phyloP scores from a whole-genome alignment of 1,140 invertebrate species.

The Reticulitermes speratus region DNA sequence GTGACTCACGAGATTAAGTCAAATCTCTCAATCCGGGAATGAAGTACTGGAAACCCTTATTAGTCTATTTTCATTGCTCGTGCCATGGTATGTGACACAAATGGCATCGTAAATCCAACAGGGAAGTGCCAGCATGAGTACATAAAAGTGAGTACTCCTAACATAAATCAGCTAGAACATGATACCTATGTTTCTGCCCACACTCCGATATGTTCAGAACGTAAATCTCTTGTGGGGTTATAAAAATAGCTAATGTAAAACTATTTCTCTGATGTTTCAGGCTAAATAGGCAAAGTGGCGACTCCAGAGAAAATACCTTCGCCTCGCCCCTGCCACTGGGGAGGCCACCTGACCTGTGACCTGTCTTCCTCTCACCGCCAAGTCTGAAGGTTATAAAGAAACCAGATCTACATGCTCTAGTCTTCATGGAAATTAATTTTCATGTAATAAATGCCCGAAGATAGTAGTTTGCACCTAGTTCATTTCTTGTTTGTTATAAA shows the following conservation, averaged over 20 bases:
- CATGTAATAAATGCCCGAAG: too few relatives aligned
- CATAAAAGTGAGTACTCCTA: background rate
- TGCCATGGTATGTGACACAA: too few relatives aligned
- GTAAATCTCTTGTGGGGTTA: too few relatives aligned
- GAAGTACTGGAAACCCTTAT: too few relatives aligned
- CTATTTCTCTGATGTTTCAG: background rate
- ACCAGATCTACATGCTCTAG: background rate
- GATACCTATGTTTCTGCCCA: background rate
- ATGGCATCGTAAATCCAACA: too few relatives aligned
- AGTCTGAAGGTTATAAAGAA: background rate
- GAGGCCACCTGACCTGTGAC: background rate
- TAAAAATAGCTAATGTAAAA: too few relatives aligned
- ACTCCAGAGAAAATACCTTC: background rate
- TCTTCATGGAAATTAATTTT: background rate
- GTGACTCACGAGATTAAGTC: too few relatives aligned
- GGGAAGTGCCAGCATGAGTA: too few relatives aligned
- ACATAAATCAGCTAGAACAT: background rate
- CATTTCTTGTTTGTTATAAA: too few relatives aligned
- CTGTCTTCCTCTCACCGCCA: background rate
- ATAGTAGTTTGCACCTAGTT: too few relatives aligned
- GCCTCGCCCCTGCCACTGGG: background rate
- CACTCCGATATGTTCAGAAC: background rate
- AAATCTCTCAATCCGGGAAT: too few relatives aligned
- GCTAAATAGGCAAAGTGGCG: background rate
- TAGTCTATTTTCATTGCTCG: too few relatives aligned